A percentile compares a stretch with the other conserved stretches of the same genome.
Conservation (phyloP, 2,797 vertebrate species). For the Rachycentron canadum region DNA sequence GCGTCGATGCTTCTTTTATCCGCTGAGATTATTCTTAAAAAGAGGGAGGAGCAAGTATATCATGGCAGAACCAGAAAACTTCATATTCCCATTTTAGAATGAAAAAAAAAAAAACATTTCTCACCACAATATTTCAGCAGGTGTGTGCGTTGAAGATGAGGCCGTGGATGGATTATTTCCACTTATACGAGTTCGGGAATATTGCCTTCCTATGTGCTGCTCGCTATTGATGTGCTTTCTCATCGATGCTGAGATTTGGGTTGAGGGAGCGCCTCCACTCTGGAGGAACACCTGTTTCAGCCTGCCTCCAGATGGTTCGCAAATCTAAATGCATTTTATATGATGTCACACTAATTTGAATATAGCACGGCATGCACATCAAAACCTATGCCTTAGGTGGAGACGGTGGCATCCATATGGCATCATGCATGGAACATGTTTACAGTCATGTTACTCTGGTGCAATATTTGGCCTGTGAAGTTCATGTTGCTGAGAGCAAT, state of each 20-base stretch:
- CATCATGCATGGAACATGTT: slow-evolving; percentile 59
- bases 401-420: slow-evolving; percentile 67
- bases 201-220: slow-evolving; percentile 23
- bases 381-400: slow-evolving; percentile 69
- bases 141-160: slow-evolving; percentile 1
- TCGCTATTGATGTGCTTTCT: slow-evolving; percentile 74
- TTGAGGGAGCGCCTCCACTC: slow-evolving; percentile 73
- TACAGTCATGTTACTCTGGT: slow-evolving; percentile 49
- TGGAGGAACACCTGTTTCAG: slow-evolving; percentile 79
- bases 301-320: slow-evolving; percentile 80
- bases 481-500: background rate
- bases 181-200: slow-evolving; percentile 24
- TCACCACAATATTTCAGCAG: background rate
- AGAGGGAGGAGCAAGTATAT: background rate
- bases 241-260: slow-evolving; percentile 69
- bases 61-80: slow-evolving; percentile 21
- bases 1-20: background rate
- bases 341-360: slow-evolving; percentile 81
- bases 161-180: slow-evolving; percentile 31
- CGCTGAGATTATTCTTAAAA: background rate
- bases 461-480: slow-evolving; percentile 22
- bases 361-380: slow-evolving; percentile 69
- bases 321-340: slow-evolving; percentile 80
- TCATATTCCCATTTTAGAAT: slow-evolving; percentile 20
- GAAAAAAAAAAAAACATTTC: background rate